Base-by-base conservation (phyloP, 2,888 invertebrate species). In the Vesta saturnalis region DNA sequence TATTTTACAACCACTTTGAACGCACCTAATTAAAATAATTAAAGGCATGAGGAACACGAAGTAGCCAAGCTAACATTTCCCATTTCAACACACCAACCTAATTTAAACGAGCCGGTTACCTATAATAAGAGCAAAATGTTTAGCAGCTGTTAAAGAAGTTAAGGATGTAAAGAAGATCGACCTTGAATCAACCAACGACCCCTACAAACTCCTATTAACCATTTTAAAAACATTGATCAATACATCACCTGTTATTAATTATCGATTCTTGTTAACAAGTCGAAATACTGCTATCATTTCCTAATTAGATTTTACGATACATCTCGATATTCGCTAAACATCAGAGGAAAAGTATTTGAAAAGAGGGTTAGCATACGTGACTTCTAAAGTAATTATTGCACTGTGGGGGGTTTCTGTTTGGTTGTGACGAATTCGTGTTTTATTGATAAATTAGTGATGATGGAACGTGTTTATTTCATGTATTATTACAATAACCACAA, bases 121-220 rank as follows among this genome's bases (percentile, higher is more conserved):
- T 30, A 49, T 54, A 67, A 67, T 57, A 35, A 67, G 67, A 67
- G 67, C 22, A 55, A 64, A 67, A 67, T 67, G 55, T 54, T 22
- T 54, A 54, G 59, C 67, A 67, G 68, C 61, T 64, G 68, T 64
- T 67, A 23, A 12, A 47, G 49, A 54, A 58, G 52, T 30, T 15
- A 55, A 60, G 60, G 64, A 60, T 59, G 23, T 67, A 63, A 67
- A 69, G 70, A 73, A 70, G 71, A 69, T 61, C 73, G 73, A 64
- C 73, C 73, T 73, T 73, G 73, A 62, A 66, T 71, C 69, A 70
- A 72, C 70, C 73, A 72, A 71, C 73, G 73, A 73, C 73, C 73
- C n/a, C 73, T 72, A 61, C 54, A 39, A 39, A 39, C 49, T 1
- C 8, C n/a, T 73, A 73, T 71, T 73, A 73, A 60, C 67, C 73